Conservation (phyloP, 2,797 vertebrate species). For the Chromobotia macracanthus region DNA sequence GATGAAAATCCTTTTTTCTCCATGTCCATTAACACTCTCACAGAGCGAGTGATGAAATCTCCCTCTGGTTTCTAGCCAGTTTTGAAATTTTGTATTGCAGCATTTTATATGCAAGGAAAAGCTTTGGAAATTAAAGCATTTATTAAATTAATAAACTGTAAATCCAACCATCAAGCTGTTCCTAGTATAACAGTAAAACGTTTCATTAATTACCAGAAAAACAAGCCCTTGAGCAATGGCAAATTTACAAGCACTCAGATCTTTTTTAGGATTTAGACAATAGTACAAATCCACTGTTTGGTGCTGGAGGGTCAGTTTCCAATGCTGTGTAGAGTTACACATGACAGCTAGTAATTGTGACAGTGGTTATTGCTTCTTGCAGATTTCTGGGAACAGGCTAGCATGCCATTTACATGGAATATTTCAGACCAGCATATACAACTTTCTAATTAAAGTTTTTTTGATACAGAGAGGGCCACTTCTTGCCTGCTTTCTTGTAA, state of each 20-base stretch:
- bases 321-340: slow-evolving; percentile 19
- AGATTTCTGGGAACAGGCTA: slow-evolving; percentile 3
- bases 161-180: not conserved
- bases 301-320: slow-evolving; percentile 5
- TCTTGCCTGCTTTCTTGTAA: slow-evolving; percentile 7
- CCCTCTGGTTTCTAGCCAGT: not conserved
- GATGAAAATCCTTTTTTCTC: not conserved
- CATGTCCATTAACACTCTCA: not conserved
- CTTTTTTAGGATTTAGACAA: slow-evolving; percentile 3
- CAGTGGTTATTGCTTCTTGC: not conserved
- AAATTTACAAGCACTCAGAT: not conserved
- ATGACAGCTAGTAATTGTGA: slow-evolving; percentile 14
- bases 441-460: slow-evolving; percentile 52
- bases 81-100: not conserved
- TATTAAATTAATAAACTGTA: not conserved
- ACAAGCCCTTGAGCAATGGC: not conserved
- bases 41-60: not conserved
- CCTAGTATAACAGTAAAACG: not conserved
- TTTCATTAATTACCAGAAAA: not conserved
- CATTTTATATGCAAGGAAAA: not conserved
- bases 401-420: slow-evolving; percentile 17
- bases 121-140: not conserved
- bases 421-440: slow-evolving; percentile 19
- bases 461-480: no score
- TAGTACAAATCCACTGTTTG: not conserved